phyloP scores from a whole-genome alignment of 2,888 invertebrate species.

The Amiota minor region DNA sequence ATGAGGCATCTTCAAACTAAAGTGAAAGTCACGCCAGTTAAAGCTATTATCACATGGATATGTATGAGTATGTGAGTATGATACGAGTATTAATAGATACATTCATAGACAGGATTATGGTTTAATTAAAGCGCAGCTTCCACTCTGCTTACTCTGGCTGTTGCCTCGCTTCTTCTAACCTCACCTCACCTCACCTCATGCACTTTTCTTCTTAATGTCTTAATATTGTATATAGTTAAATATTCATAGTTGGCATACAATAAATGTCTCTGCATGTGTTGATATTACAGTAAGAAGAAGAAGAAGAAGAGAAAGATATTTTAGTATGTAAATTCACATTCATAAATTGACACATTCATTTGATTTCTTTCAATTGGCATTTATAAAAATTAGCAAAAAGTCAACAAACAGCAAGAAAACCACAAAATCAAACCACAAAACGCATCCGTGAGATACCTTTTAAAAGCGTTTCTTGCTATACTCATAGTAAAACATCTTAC shows the following conservation, averaged over 20 bases:
- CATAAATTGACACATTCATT: constrained; percentile 26
- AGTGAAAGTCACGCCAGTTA: constrained; percentile 20
- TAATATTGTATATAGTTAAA: neutral
- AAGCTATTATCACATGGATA: too few relatives aligned
- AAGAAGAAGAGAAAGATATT: too few relatives aligned
- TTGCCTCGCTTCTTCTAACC: too few relatives aligned
- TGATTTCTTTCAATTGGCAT: constrained; percentile 47
- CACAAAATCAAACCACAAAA: constrained; percentile 28
- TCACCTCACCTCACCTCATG: neutral
- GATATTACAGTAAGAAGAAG: too few relatives aligned
- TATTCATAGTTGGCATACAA: too few relatives aligned
- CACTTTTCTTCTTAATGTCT: constrained; percentile 25
- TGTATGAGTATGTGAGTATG: too few relatives aligned
- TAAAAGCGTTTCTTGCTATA: constrained; percentile 48
- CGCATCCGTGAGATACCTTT: constrained; percentile 65
- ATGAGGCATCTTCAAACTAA: constrained; percentile 24
- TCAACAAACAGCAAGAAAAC: neutral
- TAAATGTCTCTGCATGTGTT: too few relatives aligned
- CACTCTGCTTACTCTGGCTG: too few relatives aligned
- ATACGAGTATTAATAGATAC: too few relatives aligned
- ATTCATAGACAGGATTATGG: constrained; percentile 36
- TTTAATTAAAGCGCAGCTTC: constrained; percentile 58
- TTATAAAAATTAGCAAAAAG: constrained; percentile 34
- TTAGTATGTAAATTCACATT: constrained; percentile 51
- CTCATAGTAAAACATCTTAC: neutral